Base-by-base conservation (phyloP, 2,797 vertebrate species). In the Anguilla megastoma region DNA sequence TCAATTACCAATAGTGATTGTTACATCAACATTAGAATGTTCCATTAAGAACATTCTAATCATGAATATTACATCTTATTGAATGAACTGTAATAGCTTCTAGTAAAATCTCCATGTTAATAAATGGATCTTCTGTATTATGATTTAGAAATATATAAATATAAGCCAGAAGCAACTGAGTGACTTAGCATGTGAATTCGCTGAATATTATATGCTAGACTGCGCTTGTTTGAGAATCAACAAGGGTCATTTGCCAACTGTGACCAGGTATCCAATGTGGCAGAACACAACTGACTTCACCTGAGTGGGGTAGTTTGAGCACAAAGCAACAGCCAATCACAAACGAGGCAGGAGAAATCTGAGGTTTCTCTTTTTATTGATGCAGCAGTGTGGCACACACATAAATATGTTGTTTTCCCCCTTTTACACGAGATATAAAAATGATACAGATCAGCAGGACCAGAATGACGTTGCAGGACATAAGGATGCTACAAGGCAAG, bases 341-440 rank as follows among this genome's bases (percentile, higher is more conserved):
- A 74, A 74, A 36, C 30, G 2, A 74, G 71, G 14, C 71, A 74
- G 71, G 30, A 74, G 71, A 36, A 36, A 74, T 63, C 4, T 7
- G 50, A 30, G n/a, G 30, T 36, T 80, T 33, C 76, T 30, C 6
- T 48, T 45, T 88, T 85, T 88, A 85, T 85, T 52, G 14, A 54
- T 33, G 41, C 52, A 45, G 66, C 45, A 58, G 27, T 84, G 9
- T 74, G 63, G 84, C 79, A 36, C 69, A 86, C 87, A 89, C 66
- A 84, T 30, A 30, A 58, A 50, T 79, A 30, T 79, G 48, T 79
- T 86, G 16, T 82, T 52, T 33, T 66, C 18, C 16, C 52, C 45
- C 66, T 36, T 60, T 84, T 33, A 36, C n/a, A 80, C n/a, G 8
- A 27, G 60, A 69, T 54, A 36, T 33, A 16, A 86, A 54, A 85